Conservation (phyloP, 2,113 vertebrate genomes). For the Oncorhynchus clarkii region DNA sequence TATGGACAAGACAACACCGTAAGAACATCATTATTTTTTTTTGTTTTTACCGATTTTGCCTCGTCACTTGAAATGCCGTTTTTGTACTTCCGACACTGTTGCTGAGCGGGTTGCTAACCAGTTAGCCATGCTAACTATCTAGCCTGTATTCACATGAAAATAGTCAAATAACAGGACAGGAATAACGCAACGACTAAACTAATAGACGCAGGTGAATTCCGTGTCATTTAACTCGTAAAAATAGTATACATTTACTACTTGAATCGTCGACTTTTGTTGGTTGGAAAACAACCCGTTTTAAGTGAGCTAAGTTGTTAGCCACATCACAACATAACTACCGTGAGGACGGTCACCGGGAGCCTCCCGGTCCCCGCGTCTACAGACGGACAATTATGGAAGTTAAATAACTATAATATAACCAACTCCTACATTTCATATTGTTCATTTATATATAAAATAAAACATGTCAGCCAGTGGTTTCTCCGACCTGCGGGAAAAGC, state of each 20-base stretch:
- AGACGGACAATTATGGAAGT: background rate
- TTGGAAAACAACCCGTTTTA: background rate
- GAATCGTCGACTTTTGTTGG: background rate
- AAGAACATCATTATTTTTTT: too few species aligned
- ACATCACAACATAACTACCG: background rate
- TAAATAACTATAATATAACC: background rate
- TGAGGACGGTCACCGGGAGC: background rate
- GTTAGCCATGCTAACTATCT: too few species aligned
- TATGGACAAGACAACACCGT: too few species aligned
- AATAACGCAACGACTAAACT: background rate
- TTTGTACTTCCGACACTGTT: too few species aligned
- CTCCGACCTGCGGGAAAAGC: slow-evolving; percentile 93
- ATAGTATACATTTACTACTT: background rate
- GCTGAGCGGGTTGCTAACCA: too few species aligned
- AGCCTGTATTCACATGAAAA: background rate
- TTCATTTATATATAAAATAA: too few species aligned
- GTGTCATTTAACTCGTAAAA: background rate
- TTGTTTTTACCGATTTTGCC: too few species aligned
- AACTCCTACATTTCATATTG: background rate
- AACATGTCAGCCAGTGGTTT: slow-evolving; percentile 83
- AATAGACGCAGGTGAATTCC: background rate
- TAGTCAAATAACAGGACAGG: background rate
- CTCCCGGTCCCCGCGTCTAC: background rate
- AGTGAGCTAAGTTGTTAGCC: background rate
- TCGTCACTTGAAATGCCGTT: too few species aligned